Percentiles rank a stretch among this genome's conserved stretches.
phyloP scores from a whole-genome alignment of 2,888 invertebrate genomes.

The Hedya salicella region DNA sequence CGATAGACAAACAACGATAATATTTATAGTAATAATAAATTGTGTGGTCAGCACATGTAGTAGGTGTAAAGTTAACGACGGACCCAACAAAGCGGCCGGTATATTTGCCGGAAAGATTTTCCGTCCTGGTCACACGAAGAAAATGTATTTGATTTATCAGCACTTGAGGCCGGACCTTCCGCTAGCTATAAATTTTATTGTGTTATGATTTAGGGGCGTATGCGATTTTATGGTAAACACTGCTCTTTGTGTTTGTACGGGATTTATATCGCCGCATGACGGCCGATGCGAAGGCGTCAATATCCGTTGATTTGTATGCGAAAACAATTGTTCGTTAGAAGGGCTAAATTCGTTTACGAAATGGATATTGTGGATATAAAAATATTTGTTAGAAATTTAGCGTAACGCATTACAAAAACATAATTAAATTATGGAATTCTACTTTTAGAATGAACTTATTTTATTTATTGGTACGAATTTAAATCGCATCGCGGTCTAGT shows the following conservation, averaged over 20 bases:
- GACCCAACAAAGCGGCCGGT: constrained; percentile 51
- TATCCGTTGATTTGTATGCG: constrained; percentile 36
- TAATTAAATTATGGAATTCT: too few relatives aligned
- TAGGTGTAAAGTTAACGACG: constrained; percentile 43
- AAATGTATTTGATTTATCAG: constrained; percentile 83
- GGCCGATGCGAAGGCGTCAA: constrained; percentile 56
- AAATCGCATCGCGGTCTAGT: too few relatives aligned
- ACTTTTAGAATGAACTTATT: too few relatives aligned
- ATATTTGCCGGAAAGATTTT: constrained; percentile 79
- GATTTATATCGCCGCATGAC: constrained; percentile 68
- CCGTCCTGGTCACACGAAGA: constrained; percentile 78
- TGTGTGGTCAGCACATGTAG: constrained; percentile 24
- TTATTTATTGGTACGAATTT: too few relatives aligned
- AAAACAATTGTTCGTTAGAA: constrained; percentile 22
- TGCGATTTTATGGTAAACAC: constrained; percentile 84
- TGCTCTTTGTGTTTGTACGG: constrained; percentile 75
- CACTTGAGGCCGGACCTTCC: constrained; percentile 84
- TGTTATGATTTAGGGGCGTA: constrained; percentile 82
- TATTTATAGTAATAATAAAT: constrained; percentile 30
- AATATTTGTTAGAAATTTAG: background rate
- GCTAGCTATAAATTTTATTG: constrained; percentile 83
- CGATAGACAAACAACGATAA: background rate
- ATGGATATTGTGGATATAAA: background rate
- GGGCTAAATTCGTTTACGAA: background rate
- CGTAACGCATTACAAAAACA: background rate